These are phyloP conservation scores for Cotesia congregata DNA, from an alignment of 2,888 invertebrate species.

Conservation along the genomic window DNA sequence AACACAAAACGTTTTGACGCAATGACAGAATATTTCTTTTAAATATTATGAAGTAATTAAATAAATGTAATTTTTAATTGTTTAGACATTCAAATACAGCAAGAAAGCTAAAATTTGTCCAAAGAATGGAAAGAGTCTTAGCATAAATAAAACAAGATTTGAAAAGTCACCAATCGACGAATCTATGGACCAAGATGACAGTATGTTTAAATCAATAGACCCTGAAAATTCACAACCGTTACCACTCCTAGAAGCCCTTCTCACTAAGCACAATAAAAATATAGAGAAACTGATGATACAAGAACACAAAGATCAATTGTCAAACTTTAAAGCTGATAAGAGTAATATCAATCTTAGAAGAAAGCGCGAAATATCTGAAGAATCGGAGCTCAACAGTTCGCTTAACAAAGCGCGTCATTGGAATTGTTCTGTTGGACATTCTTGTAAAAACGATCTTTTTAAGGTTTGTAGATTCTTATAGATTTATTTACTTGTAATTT, in stretches of 20 bases:
- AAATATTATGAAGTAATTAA: too few species aligned
- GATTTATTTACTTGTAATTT: neutral
- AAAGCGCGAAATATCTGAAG: neutral
- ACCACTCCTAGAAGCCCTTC: too few species aligned
- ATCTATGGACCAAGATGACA: too few species aligned
- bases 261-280: neutral
- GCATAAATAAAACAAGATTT: too few species aligned
- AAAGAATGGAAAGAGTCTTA: too few species aligned
- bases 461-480: neutral
- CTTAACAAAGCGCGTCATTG: neutral
- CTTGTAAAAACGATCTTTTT: neutral
- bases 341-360: neutral
- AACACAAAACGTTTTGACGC: too few species aligned
- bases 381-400: neutral
- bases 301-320: neutral
- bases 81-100: conserved; percentile 56
- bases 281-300: neutral
- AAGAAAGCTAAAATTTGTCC: conserved; percentile 47
- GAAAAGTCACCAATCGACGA: too few species aligned
- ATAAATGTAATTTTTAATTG: neutral
- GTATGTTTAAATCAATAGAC: too few species aligned
- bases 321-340: neutral
- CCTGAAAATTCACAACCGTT: too few species aligned
- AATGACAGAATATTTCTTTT: too few species aligned
- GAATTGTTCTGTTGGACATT: neutral